A percentile compares a stretch with the other conserved stretches of the same genome.
Conservation (phyloP, 2,888 invertebrate genomes). For the Rhogogaster chlorosoma region DNA sequence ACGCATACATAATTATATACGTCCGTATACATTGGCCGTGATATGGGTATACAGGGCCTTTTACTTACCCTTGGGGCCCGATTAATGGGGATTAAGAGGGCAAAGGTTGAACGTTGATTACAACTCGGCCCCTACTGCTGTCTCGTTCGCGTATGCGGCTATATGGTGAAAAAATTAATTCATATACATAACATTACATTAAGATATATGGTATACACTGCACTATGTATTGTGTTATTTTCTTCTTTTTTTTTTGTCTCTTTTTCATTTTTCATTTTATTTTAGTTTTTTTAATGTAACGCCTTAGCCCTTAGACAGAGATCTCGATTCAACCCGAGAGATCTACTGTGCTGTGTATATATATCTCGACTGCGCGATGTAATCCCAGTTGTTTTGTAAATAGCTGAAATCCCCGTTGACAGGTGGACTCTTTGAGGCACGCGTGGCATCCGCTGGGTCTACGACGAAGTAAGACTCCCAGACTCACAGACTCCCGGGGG, state of each 20-base stretch:
- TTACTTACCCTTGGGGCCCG: constrained; percentile 40
- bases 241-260: not conserved
- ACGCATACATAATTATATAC: constrained; percentile 30
- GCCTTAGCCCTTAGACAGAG: constrained; percentile 44
- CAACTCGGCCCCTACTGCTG: constrained; percentile 16
- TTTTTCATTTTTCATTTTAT: constrained; percentile 1
- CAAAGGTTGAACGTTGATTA: constrained; percentile 36
- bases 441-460: constrained; percentile 38
- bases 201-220: not conserved
- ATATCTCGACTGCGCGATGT: constrained; percentile 36
- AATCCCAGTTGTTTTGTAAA: constrained; percentile 48
- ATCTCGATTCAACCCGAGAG: constrained; percentile 35
- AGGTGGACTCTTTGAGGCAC: constrained; percentile 50
- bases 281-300: constrained; percentile 52
- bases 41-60: constrained; percentile 18
- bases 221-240: not conserved
- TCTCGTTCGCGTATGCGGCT: constrained; percentile 2
- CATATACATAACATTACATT: not conserved
- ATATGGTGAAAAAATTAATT: constrained; percentile 11
- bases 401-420: constrained; percentile 49
- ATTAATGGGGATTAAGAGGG: constrained; percentile 40
- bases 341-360: constrained; percentile 15
- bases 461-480: not conserved
- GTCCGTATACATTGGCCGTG: constrained; percentile 9
- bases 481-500: constrained; percentile 36